Evolutionary conservation across 2,113 vertebrate genomes (phyloP), one percentile per base, ranked within the genome.

Genomic region (Thamnaconus septentrionalis): DNA sequence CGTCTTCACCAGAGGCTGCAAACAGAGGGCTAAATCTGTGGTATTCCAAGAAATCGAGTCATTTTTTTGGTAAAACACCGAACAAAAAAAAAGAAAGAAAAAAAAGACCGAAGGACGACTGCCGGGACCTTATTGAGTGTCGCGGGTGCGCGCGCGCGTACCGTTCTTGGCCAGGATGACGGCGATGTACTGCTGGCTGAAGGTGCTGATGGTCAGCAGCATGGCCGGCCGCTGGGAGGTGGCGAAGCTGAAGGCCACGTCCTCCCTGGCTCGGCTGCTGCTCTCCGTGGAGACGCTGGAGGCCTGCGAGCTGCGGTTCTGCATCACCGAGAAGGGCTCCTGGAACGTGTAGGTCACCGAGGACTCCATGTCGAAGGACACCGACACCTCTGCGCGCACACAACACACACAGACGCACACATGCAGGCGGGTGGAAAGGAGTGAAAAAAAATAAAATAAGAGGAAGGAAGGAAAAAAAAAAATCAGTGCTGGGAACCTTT

Each of bases 281-380:
- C 87, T 83, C 53, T 95, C 95, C 0, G 80, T 78, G 47, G 95
- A 96, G 61, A 94, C 92, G 8, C 93, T 90, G 81, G 94, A 94
- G 31, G 93, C 93, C 47, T 92, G 89, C 0, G 88, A 83, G 70
- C 90, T 98, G 56, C 88, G 59, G 79, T 98, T 97, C 91, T 94
- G 96, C 67, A 94, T 96, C 78, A 98, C 96, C 0, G 94, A 96
- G 79, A 97, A 96, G 3, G 95, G 94, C 72, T 98, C 96, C 91
- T 98, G 96, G 82, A 98, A 95, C 73, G 89, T 86, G 74, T 98
- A 99, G 49, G 93, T 96, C 78, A 98, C 83, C 0, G 96, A 98
- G 53, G 96, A 95, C 59, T 93, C 85, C 0, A 84, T 87, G 87
- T 98, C 95, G 83, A 99, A 98, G 79, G 95, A 85, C 56, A 96